These are phyloP conservation scores for Orgyia antiqua DNA, from an alignment of 2,888 invertebrate genomes.

Conservation along the genomic window DNA sequence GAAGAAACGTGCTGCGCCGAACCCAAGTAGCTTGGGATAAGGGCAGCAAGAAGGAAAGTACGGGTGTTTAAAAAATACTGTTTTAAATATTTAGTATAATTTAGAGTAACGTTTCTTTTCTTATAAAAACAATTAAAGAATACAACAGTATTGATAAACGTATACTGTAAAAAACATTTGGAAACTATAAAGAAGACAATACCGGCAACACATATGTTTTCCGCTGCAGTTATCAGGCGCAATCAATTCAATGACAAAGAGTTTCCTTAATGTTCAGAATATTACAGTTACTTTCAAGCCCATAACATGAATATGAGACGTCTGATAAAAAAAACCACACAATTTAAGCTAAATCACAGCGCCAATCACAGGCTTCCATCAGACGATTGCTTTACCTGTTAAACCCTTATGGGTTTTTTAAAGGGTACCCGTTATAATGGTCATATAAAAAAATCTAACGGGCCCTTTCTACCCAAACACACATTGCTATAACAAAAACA, in stretches of 20 bases:
- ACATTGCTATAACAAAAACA: conserved; percentile 68
- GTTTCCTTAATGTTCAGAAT: conserved; percentile 14
- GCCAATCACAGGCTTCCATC: conserved; percentile 61
- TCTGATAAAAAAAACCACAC: conserved; percentile 41
- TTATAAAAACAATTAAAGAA: too few species aligned
- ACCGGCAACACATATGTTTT: too few species aligned
- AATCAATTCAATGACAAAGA: conserved; percentile 26
- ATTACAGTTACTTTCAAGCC: conserved; percentile 55
- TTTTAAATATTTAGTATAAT: too few species aligned
- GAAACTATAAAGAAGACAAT: too few species aligned
- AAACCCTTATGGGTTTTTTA: conserved; percentile 53
- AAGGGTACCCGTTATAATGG: conserved; percentile 68
- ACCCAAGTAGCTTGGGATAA: too few species aligned
- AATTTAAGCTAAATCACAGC: conserved; percentile 53
- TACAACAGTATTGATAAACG: too few species aligned
- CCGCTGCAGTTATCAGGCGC: conserved; percentile 18
- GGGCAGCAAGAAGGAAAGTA: too few species aligned
- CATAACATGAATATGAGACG: conserved; percentile 45
- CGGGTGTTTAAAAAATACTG: too few species aligned
- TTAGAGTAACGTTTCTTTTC: too few species aligned
- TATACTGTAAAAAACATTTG: too few species aligned
- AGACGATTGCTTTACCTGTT: conserved; percentile 69
- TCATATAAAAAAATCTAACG: conserved; percentile 62
- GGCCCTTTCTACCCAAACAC: conserved; percentile 61
- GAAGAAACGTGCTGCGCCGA: too few species aligned